Evolutionary conservation across 2,888 invertebrate genomes (phyloP).

Genomic region (Calameuta filiformis): DNA sequence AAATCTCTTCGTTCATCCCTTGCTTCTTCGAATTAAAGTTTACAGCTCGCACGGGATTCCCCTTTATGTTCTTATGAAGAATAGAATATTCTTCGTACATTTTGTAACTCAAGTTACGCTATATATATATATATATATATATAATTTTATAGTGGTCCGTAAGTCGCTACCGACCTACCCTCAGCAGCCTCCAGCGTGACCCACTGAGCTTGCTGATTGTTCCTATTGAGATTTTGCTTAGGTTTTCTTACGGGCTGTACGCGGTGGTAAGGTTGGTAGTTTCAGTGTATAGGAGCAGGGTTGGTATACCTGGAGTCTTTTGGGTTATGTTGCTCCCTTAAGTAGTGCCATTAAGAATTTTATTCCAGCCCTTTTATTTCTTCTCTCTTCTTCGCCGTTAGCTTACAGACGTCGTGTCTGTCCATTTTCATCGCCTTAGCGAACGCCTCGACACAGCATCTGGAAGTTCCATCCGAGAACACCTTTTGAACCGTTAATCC

Average conservation of each 20-base stretch:
- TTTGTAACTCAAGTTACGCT: too few relatives aligned
- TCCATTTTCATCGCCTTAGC: neutral
- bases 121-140: neutral
- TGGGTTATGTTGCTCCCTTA: neutral
- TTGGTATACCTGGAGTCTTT: neutral
- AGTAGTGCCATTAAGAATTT: neutral
- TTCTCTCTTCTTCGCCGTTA: neutral
- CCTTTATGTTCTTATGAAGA: neutral
- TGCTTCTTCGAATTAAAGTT: neutral
- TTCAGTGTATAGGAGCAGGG: neutral
- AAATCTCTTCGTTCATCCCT: slow-evolving; percentile 24
- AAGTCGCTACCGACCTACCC: neutral
- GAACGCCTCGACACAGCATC: neutral
- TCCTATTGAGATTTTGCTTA: neutral
- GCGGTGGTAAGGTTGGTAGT: neutral
- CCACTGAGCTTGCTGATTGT: neutral
- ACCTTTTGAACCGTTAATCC: neutral
- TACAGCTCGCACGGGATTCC: neutral
- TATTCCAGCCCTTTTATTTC: neutral
- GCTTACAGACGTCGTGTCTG: neutral
- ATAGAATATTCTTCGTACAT: neutral
- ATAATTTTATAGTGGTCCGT: neutral
- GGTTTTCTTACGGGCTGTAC: neutral
- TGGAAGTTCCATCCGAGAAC: neutral
- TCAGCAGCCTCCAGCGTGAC: neutral